phyloP scores from a whole-genome alignment of 2,113 vertebrate species.

The Chionomys nivalis region DNA sequence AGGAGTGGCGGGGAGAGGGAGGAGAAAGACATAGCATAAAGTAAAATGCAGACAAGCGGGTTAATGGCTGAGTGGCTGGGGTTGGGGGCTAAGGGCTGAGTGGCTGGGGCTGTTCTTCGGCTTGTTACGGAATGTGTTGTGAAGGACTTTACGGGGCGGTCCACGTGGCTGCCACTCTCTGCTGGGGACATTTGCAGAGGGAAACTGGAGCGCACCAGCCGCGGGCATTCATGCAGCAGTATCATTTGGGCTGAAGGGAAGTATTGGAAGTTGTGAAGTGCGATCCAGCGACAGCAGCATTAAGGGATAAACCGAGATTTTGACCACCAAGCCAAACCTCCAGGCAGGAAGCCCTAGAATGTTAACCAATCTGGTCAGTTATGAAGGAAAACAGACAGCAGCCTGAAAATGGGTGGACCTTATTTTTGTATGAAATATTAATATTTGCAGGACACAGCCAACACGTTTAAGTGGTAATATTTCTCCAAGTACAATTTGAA shows the following conservation, averaged over 20 bases:
- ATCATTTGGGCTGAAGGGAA: not conserved
- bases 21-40: slow-evolving; percentile 32
- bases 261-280: not conserved
- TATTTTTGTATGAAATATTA: not conserved
- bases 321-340: slow-evolving; percentile 28
- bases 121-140: slow-evolving; percentile 62
- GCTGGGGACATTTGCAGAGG: not conserved
- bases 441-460: not conserved
- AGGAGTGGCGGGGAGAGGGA: not conserved
- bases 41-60: slow-evolving; percentile 49
- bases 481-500: slow-evolving; percentile 60
- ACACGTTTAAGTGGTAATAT: not conserved
- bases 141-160: not conserved
- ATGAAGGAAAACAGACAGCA: slow-evolving; percentile 9
- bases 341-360: slow-evolving; percentile 37
- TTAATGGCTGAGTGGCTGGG: slow-evolving; percentile 30
- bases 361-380: not conserved
- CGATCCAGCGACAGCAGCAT: not conserved
- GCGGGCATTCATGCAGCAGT: not conserved
- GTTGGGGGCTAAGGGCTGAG: slow-evolving; percentile 19
- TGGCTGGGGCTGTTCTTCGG: slow-evolving; percentile 52
- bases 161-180: not conserved
- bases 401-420: not conserved
- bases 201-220: accelerated
- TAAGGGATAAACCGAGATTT: not conserved